These are phyloP conservation scores for Henricia sp. DNA, from an alignment of 53 echinoderm and acorn worm species.

Conservation along the genomic window DNA sequence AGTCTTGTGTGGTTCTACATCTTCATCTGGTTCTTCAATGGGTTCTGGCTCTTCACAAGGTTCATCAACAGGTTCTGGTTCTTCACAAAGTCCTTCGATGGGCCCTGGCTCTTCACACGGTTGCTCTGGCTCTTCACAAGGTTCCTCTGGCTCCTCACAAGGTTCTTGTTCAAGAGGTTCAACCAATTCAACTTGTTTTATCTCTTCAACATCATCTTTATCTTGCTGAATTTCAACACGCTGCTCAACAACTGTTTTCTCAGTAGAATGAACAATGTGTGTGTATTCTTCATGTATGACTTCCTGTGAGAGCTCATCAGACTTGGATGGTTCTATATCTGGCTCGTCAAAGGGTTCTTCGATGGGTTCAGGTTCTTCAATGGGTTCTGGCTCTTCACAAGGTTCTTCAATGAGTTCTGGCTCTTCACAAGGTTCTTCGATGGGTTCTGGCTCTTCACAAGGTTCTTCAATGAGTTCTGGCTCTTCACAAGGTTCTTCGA, in stretches of 20 bases:
- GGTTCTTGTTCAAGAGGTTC: too few species aligned
- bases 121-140: too few species aligned
- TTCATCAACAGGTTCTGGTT: constrained; percentile 5
- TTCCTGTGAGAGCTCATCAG: neutral
- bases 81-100: neutral
- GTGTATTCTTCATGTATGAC: neutral
- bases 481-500: neutral
- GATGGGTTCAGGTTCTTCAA: neutral
- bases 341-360: constrained; percentile 9
- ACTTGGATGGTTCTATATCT: too few species aligned
- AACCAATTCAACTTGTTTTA: too few species aligned
- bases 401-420: constrained; percentile 11
- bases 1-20: too few species aligned
- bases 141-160: too few species aligned
- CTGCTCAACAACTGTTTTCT: too few species aligned
- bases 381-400: neutral
- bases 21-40: too few species aligned
- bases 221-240: too few species aligned
- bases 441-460: constrained; percentile 7
- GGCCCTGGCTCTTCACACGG: neutral
- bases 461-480: constrained; percentile 15
- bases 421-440: constrained; percentile 1
- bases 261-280: too few species aligned
- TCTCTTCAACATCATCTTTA: too few species aligned
- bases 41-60: constrained; percentile 6